Evolutionary conservation across 2,797 vertebrate genomes (phyloP), one percentile per base, ranked within the genome.

Genomic region (Psittacula derbiana): DNA sequence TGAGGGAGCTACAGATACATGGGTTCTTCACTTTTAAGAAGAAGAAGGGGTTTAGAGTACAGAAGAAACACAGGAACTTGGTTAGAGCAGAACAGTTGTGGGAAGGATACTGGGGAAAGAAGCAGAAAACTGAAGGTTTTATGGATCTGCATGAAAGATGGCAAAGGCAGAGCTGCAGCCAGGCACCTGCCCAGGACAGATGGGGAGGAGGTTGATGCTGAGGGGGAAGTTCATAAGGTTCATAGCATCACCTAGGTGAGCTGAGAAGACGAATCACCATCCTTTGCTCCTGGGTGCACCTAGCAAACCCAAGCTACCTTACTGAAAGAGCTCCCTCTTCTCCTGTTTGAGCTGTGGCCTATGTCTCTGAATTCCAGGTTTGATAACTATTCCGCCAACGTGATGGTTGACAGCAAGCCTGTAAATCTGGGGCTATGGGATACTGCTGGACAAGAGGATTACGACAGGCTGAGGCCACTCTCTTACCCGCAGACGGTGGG

Each of bases 321-420:
- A 16, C 49, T 53, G 53, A 36, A 92, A 65, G 19, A 36, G 41
- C 24, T 85, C 14, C 30, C 19, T 76, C n/a, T 79, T 75, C 71
- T 72, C 23, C 49, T 43, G 8, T 88, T 58, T 88, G 70, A 97
- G 18, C 70, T 57, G 28, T 52, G 11, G 53, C 40, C 36, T 89
- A 2, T 58, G 25, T 75, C 44, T 93, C 67, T 92, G 82, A n/a
- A 11, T 96, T 92, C 23, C 96, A 99, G 99, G 71, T 99, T 99
- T 21, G 99, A 99, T 97, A 99, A 99, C 97, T 99, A 99, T 92
- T 99, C 99, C 1, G 99, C 99, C 88, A 99, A 99, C 0, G 99
- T 99, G 96, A 99, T 99, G 99, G 99, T 99, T 94, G 99, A 99
- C 98, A 99, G 99, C 97, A 99, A 99, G 86, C 99, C 99, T 5